A percentile compares a stretch with the other conserved stretches of the same genome.
These are phyloP conservation scores for Lycaena phlaeas DNA, from an alignment of 2,888 invertebrate species.

Conservation along the genomic window DNA sequence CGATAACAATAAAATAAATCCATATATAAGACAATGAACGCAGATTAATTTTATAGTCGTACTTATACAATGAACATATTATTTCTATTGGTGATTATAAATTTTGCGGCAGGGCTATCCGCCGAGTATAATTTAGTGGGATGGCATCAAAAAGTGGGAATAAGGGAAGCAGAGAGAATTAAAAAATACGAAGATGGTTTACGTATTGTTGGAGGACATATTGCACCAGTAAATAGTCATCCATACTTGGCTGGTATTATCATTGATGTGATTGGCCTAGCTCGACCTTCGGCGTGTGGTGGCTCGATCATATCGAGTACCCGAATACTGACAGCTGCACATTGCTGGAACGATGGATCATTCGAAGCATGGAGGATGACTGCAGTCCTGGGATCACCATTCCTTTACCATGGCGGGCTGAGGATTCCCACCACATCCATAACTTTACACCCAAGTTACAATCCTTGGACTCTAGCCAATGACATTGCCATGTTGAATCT, in stretches of 20 bases:
- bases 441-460: slow-evolving; percentile 34
- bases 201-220: too few species aligned
- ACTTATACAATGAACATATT: too few species aligned
- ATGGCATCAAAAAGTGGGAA: too few species aligned
- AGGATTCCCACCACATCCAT: slow-evolving; percentile 32
- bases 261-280: slow-evolving; percentile 28
- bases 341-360: slow-evolving; percentile 41
- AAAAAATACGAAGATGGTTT: too few species aligned
- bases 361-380: slow-evolving; percentile 32
- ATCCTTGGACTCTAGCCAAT: slow-evolving; percentile 25
- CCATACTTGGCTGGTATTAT: slow-evolving; percentile 40
- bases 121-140: too few species aligned
- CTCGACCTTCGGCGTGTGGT: slow-evolving; percentile 39
- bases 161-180: too few species aligned
- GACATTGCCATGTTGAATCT: slow-evolving; percentile 41
- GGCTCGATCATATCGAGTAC: slow-evolving; percentile 30
- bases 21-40: too few species aligned
- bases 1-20: too few species aligned
- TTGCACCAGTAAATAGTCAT: too few species aligned
- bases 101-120: too few species aligned
- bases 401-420: slow-evolving; percentile 35
- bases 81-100: too few species aligned
- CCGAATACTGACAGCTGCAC: slow-evolving; percentile 43
- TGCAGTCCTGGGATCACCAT: slow-evolving; percentile 37
- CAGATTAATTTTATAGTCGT: too few species aligned